Evolutionary conservation across 2,888 invertebrate genomes (phyloP), one percentile per base, ranked within the genome.

Genomic region (Hermodice carunculata): DNA sequence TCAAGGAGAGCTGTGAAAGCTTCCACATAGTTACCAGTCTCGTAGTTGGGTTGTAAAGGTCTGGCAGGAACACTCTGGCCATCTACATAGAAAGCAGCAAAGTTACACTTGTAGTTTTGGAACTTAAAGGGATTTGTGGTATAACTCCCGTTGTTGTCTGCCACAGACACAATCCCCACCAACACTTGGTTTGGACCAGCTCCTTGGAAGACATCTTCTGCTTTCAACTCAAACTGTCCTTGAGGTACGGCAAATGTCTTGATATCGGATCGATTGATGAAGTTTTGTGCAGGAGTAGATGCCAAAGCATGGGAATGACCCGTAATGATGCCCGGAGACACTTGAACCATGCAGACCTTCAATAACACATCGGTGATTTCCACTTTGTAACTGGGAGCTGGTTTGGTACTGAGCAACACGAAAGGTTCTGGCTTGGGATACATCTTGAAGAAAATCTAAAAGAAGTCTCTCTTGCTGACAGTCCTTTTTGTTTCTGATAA

Each of bases 341-440:
- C 26, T n/a, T 48, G 28, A 24, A 48, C 48, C 48, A 11, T 6
- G 24, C 48, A 48, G 26, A 48, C 48, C 29, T 48, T 48, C 48
- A 48, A 29, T 5, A 24, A 14, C 6, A 29, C 48, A 6, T 48
- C 48, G 3, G 8, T 29, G 8, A 48, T 48, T 3, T 11, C 48
- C 11, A 48, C 26, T 48, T 48, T 48, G 24, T 22, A 48, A n/a
- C 29, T 24, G 26, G 48, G 28, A n/a, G n/a, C n/a, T n/a, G n/a
- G n/a, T n/a, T n/a, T n/a, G n/a, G n/a, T n/a, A n/a, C n/a, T n/a
- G n/a, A n/a, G n/a, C n/a, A n/a, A n/a, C n/a, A n/a, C n/a, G n/a
- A n/a, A n/a, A n/a, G n/a, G n/a, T n/a, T n/a, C n/a, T n/a, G n/a
- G n/a, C n/a, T n/a, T n/a, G n/a, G n/a, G n/a, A n/a, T n/a, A n/a